Conservation (phyloP, 2,113 vertebrate species). For the Cephalopholis sonnerati region DNA sequence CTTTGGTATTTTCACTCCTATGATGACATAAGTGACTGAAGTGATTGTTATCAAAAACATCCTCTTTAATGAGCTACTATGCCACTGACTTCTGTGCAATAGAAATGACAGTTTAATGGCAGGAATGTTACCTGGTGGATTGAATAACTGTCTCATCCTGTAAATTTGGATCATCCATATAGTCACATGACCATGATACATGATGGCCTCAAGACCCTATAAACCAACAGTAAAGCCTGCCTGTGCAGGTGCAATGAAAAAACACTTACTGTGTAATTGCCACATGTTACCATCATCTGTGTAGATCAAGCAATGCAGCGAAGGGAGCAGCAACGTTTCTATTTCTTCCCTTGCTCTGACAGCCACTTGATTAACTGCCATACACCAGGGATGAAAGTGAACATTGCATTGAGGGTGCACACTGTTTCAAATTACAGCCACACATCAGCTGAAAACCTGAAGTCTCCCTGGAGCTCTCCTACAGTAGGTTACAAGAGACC, state of each 20-base stretch:
- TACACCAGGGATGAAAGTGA: conserved; percentile 31
- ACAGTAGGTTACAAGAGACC: background rate
- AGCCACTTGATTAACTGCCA: conserved; percentile 15
- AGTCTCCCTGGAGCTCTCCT: background rate
- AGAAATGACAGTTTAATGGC: conserved; percentile 13
- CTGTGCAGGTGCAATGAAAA: conserved; percentile 42
- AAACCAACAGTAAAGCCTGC: background rate
- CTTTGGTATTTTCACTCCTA: background rate
- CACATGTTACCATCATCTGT: conserved; percentile 62
- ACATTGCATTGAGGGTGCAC: conserved; percentile 27
- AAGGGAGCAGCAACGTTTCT: conserved; percentile 15
- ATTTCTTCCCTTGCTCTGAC: conserved; percentile 16
- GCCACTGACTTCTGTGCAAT: background rate
- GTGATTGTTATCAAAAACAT: background rate
- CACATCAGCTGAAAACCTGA: conserved; percentile 7
- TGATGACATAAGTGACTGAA: background rate
- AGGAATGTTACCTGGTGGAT: background rate
- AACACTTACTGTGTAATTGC: conserved; percentile 37
- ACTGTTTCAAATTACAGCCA: conserved; percentile 35
- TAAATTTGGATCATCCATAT: background rate
- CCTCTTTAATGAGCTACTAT: background rate
- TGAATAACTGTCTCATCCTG: background rate
- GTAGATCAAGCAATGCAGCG: conserved; percentile 23
- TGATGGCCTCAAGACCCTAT: conserved; percentile 11
- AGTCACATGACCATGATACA: conserved; percentile 7